phyloP scores from a whole-genome alignment of 2,888 invertebrate species.

The Rhagonycha lutea region DNA sequence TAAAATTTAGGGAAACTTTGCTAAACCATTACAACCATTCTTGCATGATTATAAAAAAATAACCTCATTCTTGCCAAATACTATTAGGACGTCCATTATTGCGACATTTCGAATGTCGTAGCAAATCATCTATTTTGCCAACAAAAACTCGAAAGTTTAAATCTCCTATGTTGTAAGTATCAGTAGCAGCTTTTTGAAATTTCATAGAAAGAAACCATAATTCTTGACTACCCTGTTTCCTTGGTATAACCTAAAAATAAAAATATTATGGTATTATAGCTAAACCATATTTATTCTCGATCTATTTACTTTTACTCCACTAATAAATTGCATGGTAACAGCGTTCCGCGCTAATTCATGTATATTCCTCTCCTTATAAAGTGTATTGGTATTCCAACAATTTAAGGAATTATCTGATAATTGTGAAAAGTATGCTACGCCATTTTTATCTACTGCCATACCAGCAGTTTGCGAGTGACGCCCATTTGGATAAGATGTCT shows the following conservation, averaged over 20 bases:
- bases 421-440: conserved; percentile 72
- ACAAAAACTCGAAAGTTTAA: conserved; percentile 75
- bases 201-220: conserved; percentile 70
- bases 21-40: no score
- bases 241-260: conserved; percentile 57
- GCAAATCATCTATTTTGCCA: conserved; percentile 60
- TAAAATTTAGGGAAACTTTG: neutral
- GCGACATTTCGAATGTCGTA: conserved; percentile 62
- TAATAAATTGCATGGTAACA: conserved; percentile 71
- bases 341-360: conserved; percentile 61
- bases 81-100: neutral
- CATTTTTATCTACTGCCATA: conserved; percentile 71
- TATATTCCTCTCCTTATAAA: conserved; percentile 63
- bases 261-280: neutral
- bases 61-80: neutral
- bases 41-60: no score
- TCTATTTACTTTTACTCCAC: conserved; percentile 66
- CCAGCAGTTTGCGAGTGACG: conserved; percentile 72
- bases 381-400: conserved; percentile 73
- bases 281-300: neutral
- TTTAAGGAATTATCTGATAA: conserved; percentile 69
- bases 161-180: conserved; percentile 59
- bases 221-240: conserved; percentile 62
- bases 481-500: conserved; percentile 57
- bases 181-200: conserved; percentile 70